A percentile compares a stretch with the other conserved stretches of the same genome.
Evolutionary conservation across 2,797 vertebrate species (phyloP).

Genomic region (Uromys caudimaculatus): DNA sequence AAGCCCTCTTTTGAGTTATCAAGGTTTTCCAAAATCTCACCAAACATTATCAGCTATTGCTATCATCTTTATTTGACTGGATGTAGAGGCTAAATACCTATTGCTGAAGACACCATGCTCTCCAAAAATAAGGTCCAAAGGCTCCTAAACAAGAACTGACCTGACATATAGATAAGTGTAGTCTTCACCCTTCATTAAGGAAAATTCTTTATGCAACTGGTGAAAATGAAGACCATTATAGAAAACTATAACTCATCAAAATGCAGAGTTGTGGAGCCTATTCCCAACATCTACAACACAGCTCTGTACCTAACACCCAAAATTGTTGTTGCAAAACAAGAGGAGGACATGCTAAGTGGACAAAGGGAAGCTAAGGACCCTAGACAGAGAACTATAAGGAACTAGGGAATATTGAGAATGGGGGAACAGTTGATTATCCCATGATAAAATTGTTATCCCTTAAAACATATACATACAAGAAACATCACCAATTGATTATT

Average conservation of each 20-base stretch:
- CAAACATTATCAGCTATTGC: neutral
- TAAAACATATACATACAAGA: neutral
- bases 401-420: neutral
- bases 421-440: neutral
- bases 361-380: neutral
- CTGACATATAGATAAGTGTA: neutral
- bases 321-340: neutral
- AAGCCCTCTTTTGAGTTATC: neutral
- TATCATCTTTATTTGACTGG: neutral
- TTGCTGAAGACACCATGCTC: neutral
- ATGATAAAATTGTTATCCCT: neutral
- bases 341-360: neutral
- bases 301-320: neutral
- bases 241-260: neutral
- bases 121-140: neutral
- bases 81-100: neutral
- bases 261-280: neutral
- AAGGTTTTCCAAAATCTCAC: neutral
- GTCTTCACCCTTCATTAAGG: neutral
- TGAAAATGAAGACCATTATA: neutral
- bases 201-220: neutral
- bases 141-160: neutral
- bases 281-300: neutral
- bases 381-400: neutral
- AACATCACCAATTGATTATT: too few relatives aligned